Evolutionary conservation across 2,113 vertebrate genomes (phyloP).

Genomic region (Ceratotherium simum): DNA sequence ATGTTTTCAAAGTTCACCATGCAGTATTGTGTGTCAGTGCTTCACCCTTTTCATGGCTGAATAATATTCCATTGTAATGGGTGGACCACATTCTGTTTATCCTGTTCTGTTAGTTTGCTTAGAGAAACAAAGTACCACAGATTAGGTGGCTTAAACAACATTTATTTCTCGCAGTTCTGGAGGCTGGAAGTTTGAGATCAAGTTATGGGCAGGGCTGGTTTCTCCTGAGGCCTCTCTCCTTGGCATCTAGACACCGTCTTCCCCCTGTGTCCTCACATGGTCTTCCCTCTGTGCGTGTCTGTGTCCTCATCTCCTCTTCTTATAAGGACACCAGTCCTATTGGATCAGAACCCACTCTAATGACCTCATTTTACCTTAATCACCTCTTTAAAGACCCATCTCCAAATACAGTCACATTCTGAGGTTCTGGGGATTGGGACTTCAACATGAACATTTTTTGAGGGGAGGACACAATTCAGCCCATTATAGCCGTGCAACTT

Average conservation of each 20-base stretch:
- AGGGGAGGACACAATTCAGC: neutral
- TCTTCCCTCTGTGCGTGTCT: neutral
- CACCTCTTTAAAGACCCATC: neutral
- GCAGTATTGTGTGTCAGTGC: neutral
- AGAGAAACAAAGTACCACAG: too few relatives aligned
- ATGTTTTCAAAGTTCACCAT: neutral
- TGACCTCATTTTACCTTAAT: neutral
- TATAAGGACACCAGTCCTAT: fast-evolving
- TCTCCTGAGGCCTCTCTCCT: neutral
- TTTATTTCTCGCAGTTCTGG: fast-evolving
- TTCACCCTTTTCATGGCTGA: too few relatives aligned
- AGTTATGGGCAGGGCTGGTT: neutral
- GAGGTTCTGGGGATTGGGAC: neutral
- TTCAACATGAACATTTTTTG: too few relatives aligned
- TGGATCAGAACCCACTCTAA: too few relatives aligned
- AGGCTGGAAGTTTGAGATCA: neutral
- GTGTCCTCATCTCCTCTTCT: neutral
- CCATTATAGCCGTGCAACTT: neutral
- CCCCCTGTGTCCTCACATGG: fast-evolving
- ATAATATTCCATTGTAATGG: fast-evolving
- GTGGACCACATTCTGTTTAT: neutral
- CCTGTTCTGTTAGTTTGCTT: neutral
- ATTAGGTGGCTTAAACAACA: fast-evolving
- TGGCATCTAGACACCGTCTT: fast-evolving
- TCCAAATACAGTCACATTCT: neutral